Percentiles rank a stretch among this genome's conserved stretches.
Conservation (phyloP, 2,888 invertebrate genomes). For the Mesorhabditis sp. region DNA sequence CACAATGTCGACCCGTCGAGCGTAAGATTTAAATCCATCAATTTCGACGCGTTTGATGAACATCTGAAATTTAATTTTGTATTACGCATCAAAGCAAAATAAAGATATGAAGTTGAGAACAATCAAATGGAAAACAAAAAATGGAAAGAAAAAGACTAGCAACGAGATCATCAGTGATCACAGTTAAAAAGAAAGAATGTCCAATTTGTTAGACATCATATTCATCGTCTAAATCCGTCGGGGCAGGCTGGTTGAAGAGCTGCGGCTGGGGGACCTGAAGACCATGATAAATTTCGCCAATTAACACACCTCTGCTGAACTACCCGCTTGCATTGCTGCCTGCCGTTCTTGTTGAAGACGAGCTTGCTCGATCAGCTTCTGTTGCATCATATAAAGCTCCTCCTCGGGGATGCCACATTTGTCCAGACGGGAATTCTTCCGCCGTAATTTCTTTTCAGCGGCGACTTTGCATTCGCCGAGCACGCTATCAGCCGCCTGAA, state of each 20-base stretch:
- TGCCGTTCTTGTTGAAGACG: neutral
- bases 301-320: neutral
- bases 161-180: too few relatives aligned
- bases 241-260: neutral
- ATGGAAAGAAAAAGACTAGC: neutral
- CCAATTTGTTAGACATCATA: neutral
- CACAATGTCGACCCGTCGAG: conserved; percentile 81
- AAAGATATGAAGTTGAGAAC: neutral
- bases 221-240: neutral
- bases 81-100: neutral
- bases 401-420: conserved; percentile 98
- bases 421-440: conserved; percentile 91
- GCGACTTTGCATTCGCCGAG: conserved; percentile 88
- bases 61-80: conserved; percentile 67
- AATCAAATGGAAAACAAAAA: neutral
- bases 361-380: conserved; percentile 76
- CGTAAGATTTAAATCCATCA: conserved; percentile 98
- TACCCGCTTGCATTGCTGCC: neutral
- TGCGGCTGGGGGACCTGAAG: neutral
- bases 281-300: neutral
- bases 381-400: conserved; percentile 88
- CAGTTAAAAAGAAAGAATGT: too few relatives aligned
- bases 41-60: conserved; percentile 83
- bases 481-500: conserved; percentile 84
- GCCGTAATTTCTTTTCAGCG: conserved; percentile 74